These are phyloP conservation scores for Meloidogyne floridensis DNA, from an alignment of 1,140 invertebrate genomes.

Conservation along the genomic window DNA sequence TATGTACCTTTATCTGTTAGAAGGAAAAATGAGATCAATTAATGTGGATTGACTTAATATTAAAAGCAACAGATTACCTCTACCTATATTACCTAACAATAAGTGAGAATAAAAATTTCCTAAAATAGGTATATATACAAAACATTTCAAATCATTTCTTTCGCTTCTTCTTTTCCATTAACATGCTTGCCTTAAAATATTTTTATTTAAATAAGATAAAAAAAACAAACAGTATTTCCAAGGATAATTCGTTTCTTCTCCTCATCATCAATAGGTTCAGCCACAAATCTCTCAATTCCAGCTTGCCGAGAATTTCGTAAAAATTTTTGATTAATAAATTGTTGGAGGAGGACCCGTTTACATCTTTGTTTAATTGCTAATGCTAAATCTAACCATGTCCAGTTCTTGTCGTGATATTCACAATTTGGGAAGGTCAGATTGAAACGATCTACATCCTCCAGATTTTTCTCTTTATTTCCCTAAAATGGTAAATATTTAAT, in stretches of 20 bases:
- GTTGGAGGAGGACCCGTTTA: constrained; percentile 70
- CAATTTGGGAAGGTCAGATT: constrained; percentile 73
- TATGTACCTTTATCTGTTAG: background rate
- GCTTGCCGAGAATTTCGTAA: constrained; percentile 48
- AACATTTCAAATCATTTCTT: constrained; percentile 15
- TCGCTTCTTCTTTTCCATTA: constrained; percentile 34
- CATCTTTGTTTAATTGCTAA: constrained; percentile 92
- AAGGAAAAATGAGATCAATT: background rate
- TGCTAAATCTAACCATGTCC: constrained; percentile 98
- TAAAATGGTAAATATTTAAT: constrained; percentile 57
- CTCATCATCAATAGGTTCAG: constrained; percentile 60
- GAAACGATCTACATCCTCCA: constrained; percentile 91
- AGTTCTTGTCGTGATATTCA: constrained; percentile 79
- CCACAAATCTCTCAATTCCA: constrained; percentile 34
- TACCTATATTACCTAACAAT: too few relatives aligned
- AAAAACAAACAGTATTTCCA: constrained; percentile 44
- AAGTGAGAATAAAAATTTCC: too few relatives aligned
- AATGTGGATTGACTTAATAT: background rate
- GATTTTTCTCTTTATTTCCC: constrained; percentile 96
- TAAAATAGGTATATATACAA: too few relatives aligned
- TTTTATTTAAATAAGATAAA: constrained; percentile 3
- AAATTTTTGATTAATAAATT: constrained; percentile 65
- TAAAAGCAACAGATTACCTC: too few relatives aligned
- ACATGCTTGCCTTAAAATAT: constrained; percentile 21
- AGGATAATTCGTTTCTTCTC: constrained; percentile 65